phyloP scores from a whole-genome alignment of 2,888 invertebrate species.

The Drosophila siamana region DNA sequence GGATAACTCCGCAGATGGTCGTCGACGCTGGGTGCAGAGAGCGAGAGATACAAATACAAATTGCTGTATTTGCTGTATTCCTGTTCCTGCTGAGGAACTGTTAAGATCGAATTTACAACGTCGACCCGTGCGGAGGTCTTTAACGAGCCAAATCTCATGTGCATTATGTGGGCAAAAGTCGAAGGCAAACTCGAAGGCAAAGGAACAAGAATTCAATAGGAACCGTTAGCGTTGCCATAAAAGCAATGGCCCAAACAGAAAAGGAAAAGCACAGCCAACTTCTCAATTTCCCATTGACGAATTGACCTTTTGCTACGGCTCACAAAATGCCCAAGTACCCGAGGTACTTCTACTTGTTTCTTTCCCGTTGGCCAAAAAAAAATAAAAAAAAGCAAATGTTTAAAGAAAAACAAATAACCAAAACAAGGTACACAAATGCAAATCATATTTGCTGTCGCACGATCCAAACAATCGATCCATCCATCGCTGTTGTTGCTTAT shows the following conservation, averaged over 20 bases:
- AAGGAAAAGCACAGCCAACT: constrained; percentile 10
- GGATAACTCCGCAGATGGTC: constrained; percentile 35
- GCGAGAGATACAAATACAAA: constrained; percentile 31
- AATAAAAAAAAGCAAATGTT: not conserved
- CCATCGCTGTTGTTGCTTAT: constrained; percentile 11
- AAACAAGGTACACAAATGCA: constrained; percentile 44
- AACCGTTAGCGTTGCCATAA: constrained; percentile 67
- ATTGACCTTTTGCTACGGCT: constrained; percentile 68
- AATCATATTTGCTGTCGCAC: constrained; percentile 52
- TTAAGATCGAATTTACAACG: constrained; percentile 23
- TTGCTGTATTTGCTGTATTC: constrained; percentile 25
- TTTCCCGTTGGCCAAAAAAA: constrained; percentile 54
- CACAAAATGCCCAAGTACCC: not conserved
- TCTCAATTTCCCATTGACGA: constrained; percentile 66
- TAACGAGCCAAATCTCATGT: constrained; percentile 51
- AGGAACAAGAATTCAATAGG: constrained; percentile 19
- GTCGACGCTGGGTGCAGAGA: not conserved
- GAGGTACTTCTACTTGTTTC: constrained; percentile 42
- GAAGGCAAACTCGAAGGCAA: constrained; percentile 41
- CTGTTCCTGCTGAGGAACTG: constrained; percentile 21
- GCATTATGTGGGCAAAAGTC: constrained; percentile 45
- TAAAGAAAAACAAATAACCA: constrained; percentile 38
- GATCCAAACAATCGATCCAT: constrained; percentile 30
- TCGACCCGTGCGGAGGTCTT: constrained; percentile 27
- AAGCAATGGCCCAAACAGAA: constrained; percentile 26